These are phyloP conservation scores for Pseudopodoces humilis DNA, from an alignment of 2,113 vertebrate species.

Conservation along the genomic window DNA sequence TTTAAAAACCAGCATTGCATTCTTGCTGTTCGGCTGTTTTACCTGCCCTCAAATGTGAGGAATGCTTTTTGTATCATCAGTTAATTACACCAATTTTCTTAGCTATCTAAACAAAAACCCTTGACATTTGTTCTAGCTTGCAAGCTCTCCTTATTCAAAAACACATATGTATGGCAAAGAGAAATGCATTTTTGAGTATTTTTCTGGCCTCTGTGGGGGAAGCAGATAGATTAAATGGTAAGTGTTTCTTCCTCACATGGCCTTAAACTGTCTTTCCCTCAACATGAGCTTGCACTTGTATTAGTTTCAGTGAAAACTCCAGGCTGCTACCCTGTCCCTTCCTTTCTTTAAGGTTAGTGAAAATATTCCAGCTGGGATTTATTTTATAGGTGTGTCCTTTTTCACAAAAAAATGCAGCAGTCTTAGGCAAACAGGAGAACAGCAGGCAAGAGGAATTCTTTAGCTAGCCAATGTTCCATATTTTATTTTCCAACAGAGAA, in stretches of 20 bases:
- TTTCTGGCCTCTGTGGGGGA: not conserved
- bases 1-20: not conserved
- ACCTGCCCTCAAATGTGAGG: not conserved
- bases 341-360: conserved; percentile 24
- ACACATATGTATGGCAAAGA: not conserved
- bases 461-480: conserved; percentile 52
- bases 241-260: not conserved
- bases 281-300: not conserved
- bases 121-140: not conserved
- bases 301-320: not conserved
- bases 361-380: conserved; percentile 55
- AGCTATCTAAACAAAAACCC: not conserved
- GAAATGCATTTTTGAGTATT: not conserved
- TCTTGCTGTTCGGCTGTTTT: not conserved
- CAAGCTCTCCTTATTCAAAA: not conserved
- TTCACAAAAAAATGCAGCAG: conserved; percentile 25
- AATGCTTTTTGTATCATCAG: not conserved
- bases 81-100: not conserved
- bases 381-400: conserved; percentile 65
- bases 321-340: not conserved
- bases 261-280: not conserved
- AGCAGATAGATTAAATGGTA: not conserved
- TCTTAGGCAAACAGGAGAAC: conserved; percentile 64
- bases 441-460: conserved; percentile 67
- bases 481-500: conserved; percentile 68